These are phyloP conservation scores for Rhogogaster chlorosoma DNA, from an alignment of 2,888 invertebrate genomes.

Conservation along the genomic window DNA sequence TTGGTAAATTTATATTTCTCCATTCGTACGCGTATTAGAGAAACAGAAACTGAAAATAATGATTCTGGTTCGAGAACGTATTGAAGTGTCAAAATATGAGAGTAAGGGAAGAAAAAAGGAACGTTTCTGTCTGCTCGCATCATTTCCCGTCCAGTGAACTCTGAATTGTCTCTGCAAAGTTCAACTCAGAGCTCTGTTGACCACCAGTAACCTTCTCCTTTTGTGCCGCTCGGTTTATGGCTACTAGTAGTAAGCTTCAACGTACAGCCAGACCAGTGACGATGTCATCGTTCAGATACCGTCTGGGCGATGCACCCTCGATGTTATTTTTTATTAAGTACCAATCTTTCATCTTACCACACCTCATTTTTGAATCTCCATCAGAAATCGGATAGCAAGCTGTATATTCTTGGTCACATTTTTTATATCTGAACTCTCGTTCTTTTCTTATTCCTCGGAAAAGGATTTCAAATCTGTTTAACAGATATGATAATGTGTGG, in stretches of 20 bases:
- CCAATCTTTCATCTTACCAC: not conserved
- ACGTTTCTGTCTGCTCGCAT: not conserved
- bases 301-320: slow-evolving; percentile 39
- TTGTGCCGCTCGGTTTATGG: slow-evolving; percentile 20
- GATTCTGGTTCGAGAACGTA: not conserved
- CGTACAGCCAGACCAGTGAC: slow-evolving; percentile 4
- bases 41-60: not conserved
- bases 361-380: not conserved
- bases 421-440: not conserved
- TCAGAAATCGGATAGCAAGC: not conserved
- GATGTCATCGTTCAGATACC: slow-evolving; percentile 22
- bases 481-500: not conserved
- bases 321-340: not conserved
- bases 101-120: not conserved
- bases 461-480: not conserved
- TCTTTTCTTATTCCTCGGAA: not conserved
- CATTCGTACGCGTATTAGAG: not conserved
- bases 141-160: not conserved
- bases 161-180: slow-evolving; percentile 8
- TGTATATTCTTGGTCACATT: not conserved
- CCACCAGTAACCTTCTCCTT: slow-evolving; percentile 27
- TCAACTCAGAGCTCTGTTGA: slow-evolving; percentile 20
- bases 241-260: not conserved
- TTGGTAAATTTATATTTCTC: not conserved
- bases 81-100: not conserved